Evolutionary conservation across 2,113 vertebrate species (phyloP), one percentile per base, ranked within the genome.

Genomic region (Clupea harengus): DNA sequence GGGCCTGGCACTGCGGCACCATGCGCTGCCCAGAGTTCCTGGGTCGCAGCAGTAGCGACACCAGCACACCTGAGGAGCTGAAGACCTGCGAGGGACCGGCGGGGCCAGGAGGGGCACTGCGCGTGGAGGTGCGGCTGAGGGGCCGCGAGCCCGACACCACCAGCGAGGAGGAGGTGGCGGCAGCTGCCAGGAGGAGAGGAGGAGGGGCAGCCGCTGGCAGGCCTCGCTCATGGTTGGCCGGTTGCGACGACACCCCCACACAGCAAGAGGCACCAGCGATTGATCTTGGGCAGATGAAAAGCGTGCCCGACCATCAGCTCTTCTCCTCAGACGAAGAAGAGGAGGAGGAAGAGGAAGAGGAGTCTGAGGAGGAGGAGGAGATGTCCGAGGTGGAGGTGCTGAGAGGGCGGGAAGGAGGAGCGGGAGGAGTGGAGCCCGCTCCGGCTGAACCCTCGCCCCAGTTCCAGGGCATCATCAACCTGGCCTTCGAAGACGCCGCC

Each of bases 11-110:
- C 89, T 99, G 98, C n/a, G 96, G 98, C 90, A 99, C 98, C 5
- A 96, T 97, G 94, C 92, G 97, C 81, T 99, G 98, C 89, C 97
- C 96, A 0, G 98, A 99, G 92, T 99, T 99, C 91, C 92, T 99
- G 85, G 98, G 98, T 11, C 96, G 98, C 89, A 99, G 98, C 87
- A 99, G 98, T 91, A 99, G 98, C 82, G 98, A 99, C 90, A 99
- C 98, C 0, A 99, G 98, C 93, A 99, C 98, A 22, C 98, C 98
- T 0, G 98, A 99, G 90, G 98, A 99, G 91, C 87, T 99, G 57
- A 99, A 99, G 93, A 96, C 96, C 85, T 97, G 95, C 10, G 98
- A 99, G 28, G 64, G n/a, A 7, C 64, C 64, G n/a, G 11, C 25
- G n/a, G 64, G 7, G 1, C 64, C 64, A 0, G 72, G 28, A 32